Conservation (phyloP, 2,113 vertebrate genomes). For the Natator depressus region DNA sequence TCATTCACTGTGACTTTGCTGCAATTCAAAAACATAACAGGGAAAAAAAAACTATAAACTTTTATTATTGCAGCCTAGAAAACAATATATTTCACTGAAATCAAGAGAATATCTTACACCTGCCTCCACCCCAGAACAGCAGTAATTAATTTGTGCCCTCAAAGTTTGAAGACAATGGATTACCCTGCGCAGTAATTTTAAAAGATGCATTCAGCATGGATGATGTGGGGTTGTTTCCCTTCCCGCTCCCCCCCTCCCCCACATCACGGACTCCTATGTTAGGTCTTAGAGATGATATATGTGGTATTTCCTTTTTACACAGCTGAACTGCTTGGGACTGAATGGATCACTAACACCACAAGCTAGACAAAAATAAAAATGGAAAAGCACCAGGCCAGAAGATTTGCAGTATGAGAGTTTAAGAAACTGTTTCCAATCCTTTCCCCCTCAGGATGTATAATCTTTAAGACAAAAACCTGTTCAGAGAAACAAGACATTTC, state of each 20-base stretch:
- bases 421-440: neutral
- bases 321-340: neutral
- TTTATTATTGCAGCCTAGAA: neutral
- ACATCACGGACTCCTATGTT: neutral
- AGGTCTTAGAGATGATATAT: neutral
- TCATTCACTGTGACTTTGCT: neutral
- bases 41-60: neutral
- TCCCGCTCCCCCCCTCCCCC: too few relatives aligned
- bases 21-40: neutral
- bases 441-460: neutral
- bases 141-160: neutral
- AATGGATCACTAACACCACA: neutral
- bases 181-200: neutral
- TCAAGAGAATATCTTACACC: neutral
- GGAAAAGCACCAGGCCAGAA: neutral
- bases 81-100: neutral
- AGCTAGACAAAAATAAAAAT: neutral
- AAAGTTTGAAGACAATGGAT: neutral
- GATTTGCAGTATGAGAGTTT: neutral
- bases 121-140: neutral
- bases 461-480: neutral
- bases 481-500: neutral
- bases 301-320: neutral
- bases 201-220: neutral
- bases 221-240: neutral